Conservation (phyloP, 2,888 invertebrate genomes). For the Drosophila pseudotalamancana region DNA sequence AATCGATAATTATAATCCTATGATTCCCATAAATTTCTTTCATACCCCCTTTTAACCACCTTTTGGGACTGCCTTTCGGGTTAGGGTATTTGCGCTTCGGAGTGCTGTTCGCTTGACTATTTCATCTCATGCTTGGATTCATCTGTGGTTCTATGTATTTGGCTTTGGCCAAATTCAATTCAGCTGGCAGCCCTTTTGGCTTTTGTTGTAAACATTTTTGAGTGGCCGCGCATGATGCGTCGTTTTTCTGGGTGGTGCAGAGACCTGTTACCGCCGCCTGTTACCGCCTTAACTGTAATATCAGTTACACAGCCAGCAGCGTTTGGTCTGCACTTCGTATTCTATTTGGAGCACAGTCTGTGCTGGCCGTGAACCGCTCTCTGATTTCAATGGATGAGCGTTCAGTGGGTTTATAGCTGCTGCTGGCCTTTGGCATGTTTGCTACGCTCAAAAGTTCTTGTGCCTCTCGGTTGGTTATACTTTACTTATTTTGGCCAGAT, state of each 20-base stretch:
- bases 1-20: too few species aligned
- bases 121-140: constrained; percentile 46
- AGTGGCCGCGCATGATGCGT: constrained; percentile 51
- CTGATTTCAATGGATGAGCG: constrained; percentile 37
- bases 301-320: constrained; percentile 63
- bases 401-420: constrained; percentile 15
- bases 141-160: constrained; percentile 12
- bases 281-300: constrained; percentile 78
- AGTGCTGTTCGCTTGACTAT: constrained; percentile 2
- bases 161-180: constrained; percentile 37
- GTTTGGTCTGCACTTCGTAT: constrained; percentile 31
- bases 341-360: constrained; percentile 27
- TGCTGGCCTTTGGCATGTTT: constrained; percentile 36
- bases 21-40: too few species aligned
- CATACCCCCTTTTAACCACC: too few species aligned
- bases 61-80: too few species aligned
- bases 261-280: constrained; percentile 77
- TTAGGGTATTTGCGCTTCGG: constrained; percentile 19
- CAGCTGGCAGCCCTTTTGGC: constrained; percentile 30
- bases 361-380: constrained; percentile 12
- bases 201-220: constrained; percentile 48
- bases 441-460: constrained; percentile 31
- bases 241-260: constrained; percentile 37
- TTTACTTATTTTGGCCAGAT: constrained; percentile 64
- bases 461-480: constrained; percentile 37